phyloP scores from a whole-genome alignment of 2,113 vertebrate species.

The Toxotes jaculatrix region DNA sequence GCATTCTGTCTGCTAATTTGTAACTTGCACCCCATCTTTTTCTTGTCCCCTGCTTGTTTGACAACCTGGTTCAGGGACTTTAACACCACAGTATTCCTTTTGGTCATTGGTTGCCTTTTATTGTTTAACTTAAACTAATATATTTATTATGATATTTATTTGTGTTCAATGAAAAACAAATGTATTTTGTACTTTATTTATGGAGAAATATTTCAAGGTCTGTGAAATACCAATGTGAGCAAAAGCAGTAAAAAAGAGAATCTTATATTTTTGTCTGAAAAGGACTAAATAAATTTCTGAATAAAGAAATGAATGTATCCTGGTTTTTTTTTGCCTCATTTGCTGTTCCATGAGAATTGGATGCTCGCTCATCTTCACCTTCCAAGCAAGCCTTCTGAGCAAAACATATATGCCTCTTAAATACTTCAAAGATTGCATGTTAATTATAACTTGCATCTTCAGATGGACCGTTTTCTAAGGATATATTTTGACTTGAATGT shows the following conservation, averaged over 20 bases:
- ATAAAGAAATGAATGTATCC: slow-evolving; percentile 55
- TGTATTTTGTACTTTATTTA: slow-evolving; percentile 89
- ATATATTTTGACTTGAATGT: neutral
- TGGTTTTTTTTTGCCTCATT: slow-evolving; percentile 16
- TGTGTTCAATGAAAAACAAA: slow-evolving; percentile 77
- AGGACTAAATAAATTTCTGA: slow-evolving; percentile 73
- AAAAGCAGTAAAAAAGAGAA: slow-evolving; percentile 73
- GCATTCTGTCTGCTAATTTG: slow-evolving; percentile 57
- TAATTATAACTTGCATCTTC: neutral
- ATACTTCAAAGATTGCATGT: neutral
- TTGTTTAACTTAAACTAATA: slow-evolving; percentile 85
- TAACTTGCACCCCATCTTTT: slow-evolving; percentile 60
- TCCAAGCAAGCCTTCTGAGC: neutral
- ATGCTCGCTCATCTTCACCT: neutral
- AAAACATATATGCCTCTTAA: neutral
- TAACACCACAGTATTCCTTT: slow-evolving; percentile 84
- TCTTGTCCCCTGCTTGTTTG: slow-evolving; percentile 57
- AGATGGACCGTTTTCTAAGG: neutral
- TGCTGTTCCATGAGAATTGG: neutral
- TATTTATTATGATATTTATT: slow-evolving; percentile 90
- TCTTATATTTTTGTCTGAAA: slow-evolving; percentile 81
- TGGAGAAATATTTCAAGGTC: slow-evolving; percentile 76
- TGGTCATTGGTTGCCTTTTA: slow-evolving; percentile 77
- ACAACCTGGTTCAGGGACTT: slow-evolving; percentile 83
- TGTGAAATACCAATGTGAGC: slow-evolving; percentile 79